phyloP scores from a whole-genome alignment of 2,797 vertebrate species.

The Fistularia tabacaria region DNA sequence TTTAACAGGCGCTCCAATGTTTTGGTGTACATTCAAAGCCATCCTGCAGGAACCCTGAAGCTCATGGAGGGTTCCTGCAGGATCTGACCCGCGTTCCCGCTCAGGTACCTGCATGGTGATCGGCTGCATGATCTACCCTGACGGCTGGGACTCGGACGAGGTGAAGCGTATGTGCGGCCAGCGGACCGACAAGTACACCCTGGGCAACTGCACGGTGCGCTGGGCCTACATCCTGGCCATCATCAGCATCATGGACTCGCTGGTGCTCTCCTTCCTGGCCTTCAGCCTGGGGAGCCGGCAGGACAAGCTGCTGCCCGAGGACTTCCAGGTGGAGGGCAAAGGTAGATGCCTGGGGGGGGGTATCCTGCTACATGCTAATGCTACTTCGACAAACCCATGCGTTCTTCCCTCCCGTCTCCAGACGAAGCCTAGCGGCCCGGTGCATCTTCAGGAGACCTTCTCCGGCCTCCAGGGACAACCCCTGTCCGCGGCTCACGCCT shows the following conservation, averaged over 20 bases:
- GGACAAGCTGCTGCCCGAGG: constrained; percentile 91
- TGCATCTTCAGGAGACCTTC: not conserved
- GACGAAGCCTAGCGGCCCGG: constrained; percentile 52
- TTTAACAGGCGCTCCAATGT: too few relatives aligned
- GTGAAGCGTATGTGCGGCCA: constrained; percentile 93
- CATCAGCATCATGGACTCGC: constrained; percentile 92
- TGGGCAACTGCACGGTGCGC: constrained; percentile 95
- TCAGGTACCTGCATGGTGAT: constrained; percentile 91
- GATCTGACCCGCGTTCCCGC: not conserved
- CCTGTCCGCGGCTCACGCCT: not conserved
- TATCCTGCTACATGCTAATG: too few relatives aligned
- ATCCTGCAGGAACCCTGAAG: not conserved
- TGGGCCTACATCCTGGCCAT: constrained; percentile 99
- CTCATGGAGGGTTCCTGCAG: too few relatives aligned
- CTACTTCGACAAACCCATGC: too few relatives aligned
- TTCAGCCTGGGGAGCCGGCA: constrained; percentile 93
- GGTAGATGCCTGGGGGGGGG: constrained; percentile 62
- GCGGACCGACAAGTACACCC: constrained; percentile 91
- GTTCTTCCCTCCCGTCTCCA: constrained; percentile 27
- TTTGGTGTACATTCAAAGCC: not conserved
- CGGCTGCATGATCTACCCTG: constrained; percentile 95
- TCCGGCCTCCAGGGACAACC: not conserved
- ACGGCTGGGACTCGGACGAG: constrained; percentile 93
- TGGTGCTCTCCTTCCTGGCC: constrained; percentile 90
- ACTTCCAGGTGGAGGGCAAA: constrained; percentile 88